Conservation (phyloP, 2,113 vertebrate species). For the Prionailurus bengalensis region DNA sequence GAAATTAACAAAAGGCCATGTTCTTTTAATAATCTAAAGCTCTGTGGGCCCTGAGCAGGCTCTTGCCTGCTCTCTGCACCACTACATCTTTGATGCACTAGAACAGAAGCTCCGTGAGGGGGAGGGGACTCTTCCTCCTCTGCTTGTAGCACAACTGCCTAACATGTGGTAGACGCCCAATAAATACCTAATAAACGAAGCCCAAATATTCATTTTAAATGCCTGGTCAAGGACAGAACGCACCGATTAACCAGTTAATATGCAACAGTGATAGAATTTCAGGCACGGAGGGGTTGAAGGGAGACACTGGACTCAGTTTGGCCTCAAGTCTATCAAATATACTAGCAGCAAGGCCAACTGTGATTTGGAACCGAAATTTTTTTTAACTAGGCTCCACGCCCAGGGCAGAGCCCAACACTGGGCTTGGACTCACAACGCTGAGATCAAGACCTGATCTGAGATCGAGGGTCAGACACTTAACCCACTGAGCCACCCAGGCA, state of each 20-base stretch:
- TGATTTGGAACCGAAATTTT: neutral
- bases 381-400: too few relatives aligned
- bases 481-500: too few relatives aligned
- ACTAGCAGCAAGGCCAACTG: neutral
- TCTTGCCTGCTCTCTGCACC: neutral
- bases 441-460: too few relatives aligned
- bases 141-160: too few relatives aligned
- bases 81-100: too few relatives aligned
- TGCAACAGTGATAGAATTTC: neutral
- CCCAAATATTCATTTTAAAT: neutral
- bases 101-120: fast-evolving
- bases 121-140: neutral
- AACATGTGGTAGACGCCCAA: neutral
- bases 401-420: too few relatives aligned
- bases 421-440: too few relatives aligned
- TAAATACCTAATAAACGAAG: neutral
- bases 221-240: neutral
- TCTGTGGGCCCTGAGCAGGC: neutral
- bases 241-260: neutral
- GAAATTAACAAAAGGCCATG: neutral
- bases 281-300: neutral
- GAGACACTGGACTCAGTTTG: neutral
- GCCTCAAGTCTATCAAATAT: neutral
- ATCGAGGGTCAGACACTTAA: too few relatives aligned
- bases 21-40: neutral